Conservation (phyloP, 2,113 vertebrate genomes). For the Terrapene triunguis region DNA sequence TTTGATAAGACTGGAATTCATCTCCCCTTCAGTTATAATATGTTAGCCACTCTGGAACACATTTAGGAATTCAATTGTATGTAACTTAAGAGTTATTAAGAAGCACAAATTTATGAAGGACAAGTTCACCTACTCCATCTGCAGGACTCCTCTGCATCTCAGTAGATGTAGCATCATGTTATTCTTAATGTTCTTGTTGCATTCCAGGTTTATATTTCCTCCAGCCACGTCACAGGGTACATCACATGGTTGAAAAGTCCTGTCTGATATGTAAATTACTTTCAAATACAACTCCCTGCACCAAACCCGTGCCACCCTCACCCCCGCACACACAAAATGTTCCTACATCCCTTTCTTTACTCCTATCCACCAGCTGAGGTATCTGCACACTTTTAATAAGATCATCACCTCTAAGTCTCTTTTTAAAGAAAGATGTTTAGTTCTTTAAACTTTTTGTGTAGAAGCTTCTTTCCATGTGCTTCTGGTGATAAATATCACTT, state of each 20-base stretch:
- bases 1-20: not conserved
- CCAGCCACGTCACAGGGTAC: not conserved
- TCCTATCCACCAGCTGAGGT: too few relatives aligned
- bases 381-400: too few relatives aligned
- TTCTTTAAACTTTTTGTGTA: too few relatives aligned
- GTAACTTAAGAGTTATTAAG: not conserved
- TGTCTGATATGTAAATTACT: too few relatives aligned
- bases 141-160: not conserved
- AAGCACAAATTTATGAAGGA: not conserved
- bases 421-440: too few relatives aligned
- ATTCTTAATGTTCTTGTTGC: not conserved
- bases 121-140: not conserved
- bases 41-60: not conserved
- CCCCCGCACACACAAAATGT: too few relatives aligned
- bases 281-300: too few relatives aligned
- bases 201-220: not conserved
- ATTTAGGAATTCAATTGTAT: not conserved
- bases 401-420: too few relatives aligned
- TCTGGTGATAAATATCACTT: too few relatives aligned
- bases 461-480: too few relatives aligned
- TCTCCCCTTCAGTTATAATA: not conserved
- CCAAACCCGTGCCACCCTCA: too few relatives aligned
- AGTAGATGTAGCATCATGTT: not conserved
- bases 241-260: not conserved
- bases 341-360: too few relatives aligned